Base-by-base conservation (phyloP, 2,797 vertebrate species). In the Erithacus rubecula region DNA sequence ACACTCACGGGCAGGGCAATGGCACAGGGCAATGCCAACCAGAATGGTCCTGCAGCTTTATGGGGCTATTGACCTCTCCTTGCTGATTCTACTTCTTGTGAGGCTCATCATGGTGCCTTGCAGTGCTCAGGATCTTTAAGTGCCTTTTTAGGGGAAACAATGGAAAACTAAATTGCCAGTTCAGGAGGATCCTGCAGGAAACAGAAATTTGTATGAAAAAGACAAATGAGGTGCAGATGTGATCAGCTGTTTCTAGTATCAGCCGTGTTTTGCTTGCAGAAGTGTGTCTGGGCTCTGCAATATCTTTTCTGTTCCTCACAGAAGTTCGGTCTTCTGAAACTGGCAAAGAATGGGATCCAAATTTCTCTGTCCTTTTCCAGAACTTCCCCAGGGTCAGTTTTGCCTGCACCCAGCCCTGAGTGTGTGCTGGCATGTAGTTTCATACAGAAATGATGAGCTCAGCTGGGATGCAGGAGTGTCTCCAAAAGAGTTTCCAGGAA, bases 1-100 rank as follows among this genome's bases (percentile, higher is more conserved):
- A 15, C 36, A 21, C 20, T 76, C 17, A 2, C 0, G 2, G 67
- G 37, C 64, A 65, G 41, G 46, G 22, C 2, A 1, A 36, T 58
- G 53, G 49, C 24, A 8, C 53, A 43, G 74, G 58, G 46, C 2
- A 0, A 3, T 59, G 36, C 69, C 4, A 19, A 6, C 26, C 46
- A 36, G 32, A 18, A 3, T 29, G 52, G 30, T 51, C 2, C 81
- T 47, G 71, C 78, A 64, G 78, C 71, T 53, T 77, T 32, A 49
- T n/a, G 39, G 64, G 21, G 7, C 64, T 53, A 0, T 39, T 80
- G 86, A 60, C 46, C 49, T 87, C 68, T 77, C 30, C 16, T 69
- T 3, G 1, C 11, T 53, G 53, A 14, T 59, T 56, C 34, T 2
- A 0, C 47, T 37, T 80, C 81, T 74, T 58, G 1, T 39, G 77